phyloP scores from a whole-genome alignment of 2,113 vertebrate species.

The Pelodiscus sinensis region DNA sequence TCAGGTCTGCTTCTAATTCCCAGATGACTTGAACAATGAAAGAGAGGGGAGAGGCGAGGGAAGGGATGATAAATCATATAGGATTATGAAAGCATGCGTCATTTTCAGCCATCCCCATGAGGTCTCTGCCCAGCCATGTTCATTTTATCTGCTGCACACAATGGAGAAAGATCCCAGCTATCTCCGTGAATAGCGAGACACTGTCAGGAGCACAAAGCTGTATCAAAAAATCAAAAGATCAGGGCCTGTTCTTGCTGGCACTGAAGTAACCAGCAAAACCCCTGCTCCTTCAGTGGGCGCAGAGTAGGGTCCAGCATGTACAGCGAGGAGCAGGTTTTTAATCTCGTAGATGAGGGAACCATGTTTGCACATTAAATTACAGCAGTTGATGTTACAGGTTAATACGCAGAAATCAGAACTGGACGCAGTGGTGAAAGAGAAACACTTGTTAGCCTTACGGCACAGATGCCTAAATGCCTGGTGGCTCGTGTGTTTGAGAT shows the following conservation, averaged over 20 bases:
- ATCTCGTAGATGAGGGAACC: rapidly evolving
- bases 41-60: background rate
- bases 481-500: background rate
- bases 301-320: background rate
- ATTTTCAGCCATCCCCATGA: rapidly evolving
- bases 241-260: background rate
- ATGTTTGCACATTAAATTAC: rapidly evolving
- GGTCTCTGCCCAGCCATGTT: background rate
- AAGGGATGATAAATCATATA: background rate
- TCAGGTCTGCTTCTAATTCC: background rate
- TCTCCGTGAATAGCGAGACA: rapidly evolving
- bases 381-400: rapidly evolving
- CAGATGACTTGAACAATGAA: background rate
- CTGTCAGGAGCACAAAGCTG: rapidly evolving
- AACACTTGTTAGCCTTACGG: background rate
- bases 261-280: background rate
- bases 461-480: background rate
- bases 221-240: background rate
- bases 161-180: background rate
- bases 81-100: background rate
- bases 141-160: background rate
- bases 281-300: background rate
- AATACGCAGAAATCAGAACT: background rate
- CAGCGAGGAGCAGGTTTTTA: background rate
- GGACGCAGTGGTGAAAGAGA: background rate